These are phyloP conservation scores for Contarinia nasturtii DNA, from an alignment of 1,140 invertebrate genomes.

Conservation along the genomic window DNA sequence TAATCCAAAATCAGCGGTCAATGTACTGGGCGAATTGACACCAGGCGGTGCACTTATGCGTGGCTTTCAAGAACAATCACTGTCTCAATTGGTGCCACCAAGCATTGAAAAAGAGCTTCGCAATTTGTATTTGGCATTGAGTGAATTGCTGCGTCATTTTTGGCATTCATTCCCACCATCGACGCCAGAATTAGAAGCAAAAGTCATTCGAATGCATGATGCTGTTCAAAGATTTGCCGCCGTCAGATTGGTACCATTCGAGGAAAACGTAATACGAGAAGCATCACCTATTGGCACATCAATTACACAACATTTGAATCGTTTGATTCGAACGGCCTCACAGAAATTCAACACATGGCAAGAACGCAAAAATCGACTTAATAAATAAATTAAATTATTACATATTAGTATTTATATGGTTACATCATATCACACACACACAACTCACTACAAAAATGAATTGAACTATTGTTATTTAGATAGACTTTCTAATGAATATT, in stretches of 20 bases:
- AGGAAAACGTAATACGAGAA: constrained; percentile 57
- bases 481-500: too few species aligned
- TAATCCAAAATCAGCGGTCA: constrained; percentile 50
- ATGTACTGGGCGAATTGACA: constrained; percentile 70
- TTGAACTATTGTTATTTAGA: too few species aligned
- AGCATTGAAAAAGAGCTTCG: constrained; percentile 70
- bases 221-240: constrained; percentile 74
- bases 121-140: constrained; percentile 62
- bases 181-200: constrained; percentile 54
- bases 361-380: constrained; percentile 37
- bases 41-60: constrained; percentile 87
- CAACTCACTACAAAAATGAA: too few species aligned
- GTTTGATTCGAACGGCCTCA: constrained; percentile 62
- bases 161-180: constrained; percentile 87
- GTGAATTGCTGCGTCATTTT: constrained; percentile 80
- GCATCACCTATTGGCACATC: constrained; percentile 58
- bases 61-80: constrained; percentile 55
- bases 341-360: constrained; percentile 71
- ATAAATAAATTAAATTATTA: constrained; percentile 11
- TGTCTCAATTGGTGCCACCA: constrained; percentile 56
- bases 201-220: constrained; percentile 68
- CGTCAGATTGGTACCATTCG: constrained; percentile 66
- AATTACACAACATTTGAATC: constrained; percentile 70
- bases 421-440: too few species aligned
- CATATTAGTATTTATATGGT: neutral